phyloP scores from a whole-genome alignment of 2,797 vertebrate genomes.

The Syncerus caffer region DNA sequence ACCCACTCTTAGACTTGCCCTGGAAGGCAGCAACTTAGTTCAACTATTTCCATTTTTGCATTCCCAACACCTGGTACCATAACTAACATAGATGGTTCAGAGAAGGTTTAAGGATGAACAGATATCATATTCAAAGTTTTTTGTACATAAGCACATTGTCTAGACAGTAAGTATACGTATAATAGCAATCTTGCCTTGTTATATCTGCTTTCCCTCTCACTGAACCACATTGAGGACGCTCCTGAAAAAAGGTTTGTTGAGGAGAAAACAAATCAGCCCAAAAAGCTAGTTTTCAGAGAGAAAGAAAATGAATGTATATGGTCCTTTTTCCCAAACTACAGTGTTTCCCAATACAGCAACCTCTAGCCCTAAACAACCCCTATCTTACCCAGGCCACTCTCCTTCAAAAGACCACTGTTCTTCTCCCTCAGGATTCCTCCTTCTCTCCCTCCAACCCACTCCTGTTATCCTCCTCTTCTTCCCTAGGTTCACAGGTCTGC shows the following conservation, averaged over 20 bases:
- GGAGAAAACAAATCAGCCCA: neutral
- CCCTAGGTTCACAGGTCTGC: neutral
- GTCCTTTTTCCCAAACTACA: neutral
- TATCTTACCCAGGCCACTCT: neutral
- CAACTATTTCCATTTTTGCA: neutral
- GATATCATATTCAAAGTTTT: neutral
- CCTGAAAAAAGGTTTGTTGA: neutral
- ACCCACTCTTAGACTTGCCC: neutral
- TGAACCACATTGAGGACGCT: neutral
- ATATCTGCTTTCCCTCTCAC: neutral
- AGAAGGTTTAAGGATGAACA: neutral
- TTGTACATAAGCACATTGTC: neutral
- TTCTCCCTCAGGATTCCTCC: neutral
- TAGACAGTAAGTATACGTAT: neutral
- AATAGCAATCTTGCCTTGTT: neutral
- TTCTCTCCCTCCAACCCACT: neutral
- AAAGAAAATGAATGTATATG: neutral
- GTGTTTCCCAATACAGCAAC: neutral
- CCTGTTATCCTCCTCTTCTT: neutral
- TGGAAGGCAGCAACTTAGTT: neutral
- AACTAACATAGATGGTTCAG: neutral
- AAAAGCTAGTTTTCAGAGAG: neutral
- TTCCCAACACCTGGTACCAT: neutral
- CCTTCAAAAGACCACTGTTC: constrained; percentile 8
- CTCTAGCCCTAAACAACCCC: neutral